Evolutionary conservation across 2,113 vertebrate genomes (phyloP).

Genomic region (Festucalex cinctus): DNA sequence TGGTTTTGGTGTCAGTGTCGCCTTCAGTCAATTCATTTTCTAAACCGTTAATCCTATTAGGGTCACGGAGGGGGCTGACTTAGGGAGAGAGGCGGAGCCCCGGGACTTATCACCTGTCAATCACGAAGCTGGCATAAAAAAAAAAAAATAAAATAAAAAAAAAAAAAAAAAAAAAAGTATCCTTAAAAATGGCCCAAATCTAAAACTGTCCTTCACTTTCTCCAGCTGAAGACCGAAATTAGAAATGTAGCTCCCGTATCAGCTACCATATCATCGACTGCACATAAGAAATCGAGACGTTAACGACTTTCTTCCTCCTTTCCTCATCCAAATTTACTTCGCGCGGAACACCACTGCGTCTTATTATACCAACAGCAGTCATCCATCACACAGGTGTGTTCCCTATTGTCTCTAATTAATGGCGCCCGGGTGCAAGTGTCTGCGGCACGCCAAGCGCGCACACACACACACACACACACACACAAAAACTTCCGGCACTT

Average conservation of each 20-base stretch:
- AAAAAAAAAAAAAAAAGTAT: background rate
- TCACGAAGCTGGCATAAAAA: background rate
- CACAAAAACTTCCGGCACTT: constrained; percentile 24
- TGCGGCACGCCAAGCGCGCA: constrained; percentile 28
- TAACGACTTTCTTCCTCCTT: constrained; percentile 9
- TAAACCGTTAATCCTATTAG: constrained; percentile 7
- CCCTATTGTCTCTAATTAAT: constrained; percentile 66
- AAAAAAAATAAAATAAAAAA: background rate
- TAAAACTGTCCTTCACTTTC: background rate
- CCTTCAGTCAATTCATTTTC: constrained; percentile 2
- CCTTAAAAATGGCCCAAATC: background rate
- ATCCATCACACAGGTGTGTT: constrained; percentile 64
- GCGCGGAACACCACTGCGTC: constrained; percentile 27
- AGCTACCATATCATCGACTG: background rate
- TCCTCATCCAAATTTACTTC: background rate
- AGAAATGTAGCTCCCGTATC: background rate
- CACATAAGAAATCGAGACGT: constrained; percentile 1
- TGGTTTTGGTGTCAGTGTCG: background rate
- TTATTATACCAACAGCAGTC: constrained; percentile 53
- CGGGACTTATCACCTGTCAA: constrained; percentile 1
- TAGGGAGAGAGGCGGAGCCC: background rate
- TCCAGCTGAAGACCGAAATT: background rate
- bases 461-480: constrained; percentile 28
- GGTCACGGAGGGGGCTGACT: constrained; percentile 5
- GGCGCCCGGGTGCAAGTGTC: constrained; percentile 34